These are phyloP conservation scores for Lasioglossum albipes DNA, from an alignment of 1,140 invertebrate genomes.

Conservation along the genomic window DNA sequence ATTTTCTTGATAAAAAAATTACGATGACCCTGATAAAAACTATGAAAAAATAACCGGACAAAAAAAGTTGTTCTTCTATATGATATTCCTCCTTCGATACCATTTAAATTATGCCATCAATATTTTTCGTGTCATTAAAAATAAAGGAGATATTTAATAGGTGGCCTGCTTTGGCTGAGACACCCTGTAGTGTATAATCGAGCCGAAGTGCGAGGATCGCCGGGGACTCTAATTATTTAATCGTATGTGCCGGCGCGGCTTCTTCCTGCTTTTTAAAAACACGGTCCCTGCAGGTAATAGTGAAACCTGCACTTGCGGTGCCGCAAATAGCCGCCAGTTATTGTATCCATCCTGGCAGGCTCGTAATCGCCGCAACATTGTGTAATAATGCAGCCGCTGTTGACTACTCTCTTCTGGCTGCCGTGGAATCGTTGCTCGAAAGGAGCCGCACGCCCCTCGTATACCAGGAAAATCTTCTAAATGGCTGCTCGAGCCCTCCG, in stretches of 20 bases:
- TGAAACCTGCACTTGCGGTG: constrained; percentile 8
- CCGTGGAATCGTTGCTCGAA: background rate
- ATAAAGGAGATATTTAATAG: too few species aligned
- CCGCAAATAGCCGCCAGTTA: constrained; percentile 24
- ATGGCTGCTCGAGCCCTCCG: constrained; percentile 8
- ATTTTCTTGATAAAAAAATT: too few species aligned
- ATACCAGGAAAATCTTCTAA: constrained; percentile 16
- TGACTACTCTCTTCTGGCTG: background rate
- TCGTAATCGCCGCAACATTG: constrained; percentile 27
- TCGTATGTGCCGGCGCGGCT: constrained; percentile 9
- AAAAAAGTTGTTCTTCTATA: too few species aligned
- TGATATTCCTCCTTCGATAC: too few species aligned
- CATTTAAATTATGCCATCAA: too few species aligned
- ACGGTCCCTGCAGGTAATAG: background rate
- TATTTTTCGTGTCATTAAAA: too few species aligned
- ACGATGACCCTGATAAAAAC: too few species aligned
- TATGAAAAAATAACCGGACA: too few species aligned
- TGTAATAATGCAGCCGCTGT: constrained; percentile 34
- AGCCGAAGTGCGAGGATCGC: background rate
- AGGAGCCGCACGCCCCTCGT: background rate
- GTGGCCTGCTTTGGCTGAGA: too few species aligned
- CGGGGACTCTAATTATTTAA: constrained; percentile 45
- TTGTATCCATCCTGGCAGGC: background rate
- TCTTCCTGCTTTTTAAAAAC: background rate
- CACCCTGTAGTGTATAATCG: too few species aligned